These are phyloP conservation scores for Chaitophorus viminalis DNA, from an alignment of 2,888 invertebrate genomes.

Conservation along the genomic window DNA sequence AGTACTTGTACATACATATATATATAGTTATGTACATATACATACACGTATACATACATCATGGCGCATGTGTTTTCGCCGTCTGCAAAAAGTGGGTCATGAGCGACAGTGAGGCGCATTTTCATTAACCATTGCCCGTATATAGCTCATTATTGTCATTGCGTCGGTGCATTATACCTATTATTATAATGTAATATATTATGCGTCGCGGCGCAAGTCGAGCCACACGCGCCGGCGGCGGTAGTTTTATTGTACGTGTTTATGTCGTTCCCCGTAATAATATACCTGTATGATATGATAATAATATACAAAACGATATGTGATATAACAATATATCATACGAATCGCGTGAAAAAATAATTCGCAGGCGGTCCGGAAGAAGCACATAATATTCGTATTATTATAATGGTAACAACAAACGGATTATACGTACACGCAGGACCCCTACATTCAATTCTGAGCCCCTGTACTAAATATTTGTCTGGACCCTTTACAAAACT, in stretches of 20 bases:
- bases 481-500: no score
- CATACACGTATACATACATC: neutral
- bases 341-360: neutral
- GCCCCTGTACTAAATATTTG: no score
- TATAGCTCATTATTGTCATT: slow-evolving; percentile 39
- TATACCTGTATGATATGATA: no score
- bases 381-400: slow-evolving; percentile 8
- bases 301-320: no score
- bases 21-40: neutral
- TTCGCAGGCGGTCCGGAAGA: slow-evolving; percentile 47
- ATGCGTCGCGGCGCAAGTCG: no score
- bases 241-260: neutral
- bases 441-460: no score
- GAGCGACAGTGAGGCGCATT: slow-evolving; percentile 31
- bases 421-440: neutral
- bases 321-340: neutral
- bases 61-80: slow-evolving; percentile 33
- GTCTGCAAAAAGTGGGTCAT: slow-evolving; percentile 37
- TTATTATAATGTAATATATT: no score
- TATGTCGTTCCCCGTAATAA: neutral
- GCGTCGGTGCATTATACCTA: neutral
- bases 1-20: no score
- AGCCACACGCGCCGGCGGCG: slow-evolving; percentile 1
- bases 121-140: slow-evolving; percentile 39
- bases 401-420: neutral